Conservation (phyloP, 2,797 vertebrate species). For the Galagoides demidoff region DNA sequence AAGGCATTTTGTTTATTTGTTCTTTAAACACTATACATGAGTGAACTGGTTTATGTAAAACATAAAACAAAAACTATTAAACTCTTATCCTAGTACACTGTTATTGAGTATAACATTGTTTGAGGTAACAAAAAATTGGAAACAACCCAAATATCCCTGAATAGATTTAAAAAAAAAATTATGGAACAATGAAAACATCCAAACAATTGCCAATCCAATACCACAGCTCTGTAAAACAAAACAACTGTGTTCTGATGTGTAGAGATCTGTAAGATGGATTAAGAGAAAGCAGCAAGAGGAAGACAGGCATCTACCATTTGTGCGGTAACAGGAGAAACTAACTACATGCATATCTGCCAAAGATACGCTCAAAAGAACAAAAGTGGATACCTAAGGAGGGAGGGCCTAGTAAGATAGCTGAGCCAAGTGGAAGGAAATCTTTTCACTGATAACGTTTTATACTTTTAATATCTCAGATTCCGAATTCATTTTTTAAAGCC, state of each 20-base stretch:
- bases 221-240: not conserved
- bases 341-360: not conserved
- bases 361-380: not conserved
- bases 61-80: slow-evolving; percentile 44
- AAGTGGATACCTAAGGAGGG: not conserved
- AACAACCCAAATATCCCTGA: not conserved
- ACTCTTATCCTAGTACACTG: not conserved
- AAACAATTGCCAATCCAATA: not conserved
- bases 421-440: not conserved
- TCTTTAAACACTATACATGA: not conserved
- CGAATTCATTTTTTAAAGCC: not conserved
- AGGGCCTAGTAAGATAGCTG: not conserved
- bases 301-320: not conserved
- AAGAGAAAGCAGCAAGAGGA: not conserved
- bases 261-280: not conserved
- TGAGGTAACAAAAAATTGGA: not conserved
- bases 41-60: not conserved
- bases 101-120: not conserved
- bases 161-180: not conserved
- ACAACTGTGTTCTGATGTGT: not conserved
- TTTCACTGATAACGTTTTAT: not conserved
- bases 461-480: not conserved
- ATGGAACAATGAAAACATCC: not conserved
- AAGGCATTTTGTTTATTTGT: slow-evolving; percentile 13
- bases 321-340: not conserved